Percentiles rank a stretch among this genome's conserved stretches.
Conservation (phyloP, 2,888 invertebrate species). For the Deladenus siricidicola region DNA sequence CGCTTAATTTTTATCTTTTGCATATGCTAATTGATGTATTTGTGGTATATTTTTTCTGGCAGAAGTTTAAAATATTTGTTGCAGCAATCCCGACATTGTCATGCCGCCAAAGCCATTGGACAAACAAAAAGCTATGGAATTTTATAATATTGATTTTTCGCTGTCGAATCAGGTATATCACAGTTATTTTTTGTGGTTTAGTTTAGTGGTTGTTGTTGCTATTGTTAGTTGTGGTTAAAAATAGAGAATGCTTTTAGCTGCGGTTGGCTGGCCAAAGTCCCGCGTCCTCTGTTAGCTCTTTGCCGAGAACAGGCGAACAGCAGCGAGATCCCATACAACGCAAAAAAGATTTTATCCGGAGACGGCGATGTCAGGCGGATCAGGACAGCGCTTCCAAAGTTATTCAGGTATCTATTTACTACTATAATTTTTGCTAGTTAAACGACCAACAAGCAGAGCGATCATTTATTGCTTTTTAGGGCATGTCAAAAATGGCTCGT, state of each 20-base stretch:
- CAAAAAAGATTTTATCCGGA: conserved; percentile 70
- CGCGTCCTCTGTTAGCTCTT: conserved; percentile 43
- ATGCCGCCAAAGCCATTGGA: conserved; percentile 91
- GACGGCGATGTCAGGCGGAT: conserved; percentile 67
- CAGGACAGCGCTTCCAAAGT: conserved; percentile 65
- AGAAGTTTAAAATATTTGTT: too few species aligned
- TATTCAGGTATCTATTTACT: conserved; percentile 29
- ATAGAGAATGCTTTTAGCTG: conserved; percentile 15
- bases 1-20: too few species aligned
- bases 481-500: conserved; percentile 72
- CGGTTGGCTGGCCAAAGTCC: conserved; percentile 47
- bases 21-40: too few species aligned
- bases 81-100: conserved; percentile 74
- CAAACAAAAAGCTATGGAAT: conserved; percentile 63
- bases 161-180: conserved; percentile 83
- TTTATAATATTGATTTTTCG: conserved; percentile 97
- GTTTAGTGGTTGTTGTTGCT: background rate
- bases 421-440: too few species aligned
- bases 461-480: too few species aligned
- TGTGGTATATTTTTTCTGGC: too few species aligned
- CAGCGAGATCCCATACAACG: conserved; percentile 84
- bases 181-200: background rate
- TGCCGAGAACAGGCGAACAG: conserved; percentile 33
- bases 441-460: too few species aligned
- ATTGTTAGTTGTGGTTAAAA: background rate